Evolutionary conservation across 2,113 vertebrate species (phyloP).

Genomic region (Gadus chalcogrammus): DNA sequence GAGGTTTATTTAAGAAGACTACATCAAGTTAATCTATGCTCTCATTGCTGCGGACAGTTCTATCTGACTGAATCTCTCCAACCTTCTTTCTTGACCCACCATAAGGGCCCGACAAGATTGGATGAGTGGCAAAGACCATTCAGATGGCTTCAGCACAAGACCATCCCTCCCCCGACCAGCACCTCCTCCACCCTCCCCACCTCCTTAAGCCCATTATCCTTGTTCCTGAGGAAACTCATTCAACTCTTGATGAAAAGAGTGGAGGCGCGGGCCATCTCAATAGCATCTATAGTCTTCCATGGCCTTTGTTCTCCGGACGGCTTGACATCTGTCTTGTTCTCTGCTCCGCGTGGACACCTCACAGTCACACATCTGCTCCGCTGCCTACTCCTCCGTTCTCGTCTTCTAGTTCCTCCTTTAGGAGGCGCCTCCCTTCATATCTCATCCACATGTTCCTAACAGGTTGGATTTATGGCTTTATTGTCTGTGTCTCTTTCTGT

Average conservation of each 20-base stretch:
- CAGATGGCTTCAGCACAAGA: neutral
- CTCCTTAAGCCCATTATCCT: constrained; percentile 6
- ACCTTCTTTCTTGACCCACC: too few relatives aligned
- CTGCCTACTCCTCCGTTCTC: neutral
- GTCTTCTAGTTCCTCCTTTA: too few relatives aligned
- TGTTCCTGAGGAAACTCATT: constrained; percentile 13
- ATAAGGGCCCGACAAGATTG: too few relatives aligned
- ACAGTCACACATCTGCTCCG: neutral
- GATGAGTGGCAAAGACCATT: too few relatives aligned
- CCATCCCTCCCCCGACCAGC: neutral
- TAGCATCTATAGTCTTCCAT: constrained; percentile 18
- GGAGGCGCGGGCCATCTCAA: constrained; percentile 16
- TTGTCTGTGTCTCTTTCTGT: too few relatives aligned
- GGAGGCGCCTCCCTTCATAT: too few relatives aligned
- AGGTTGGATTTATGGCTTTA: too few relatives aligned
- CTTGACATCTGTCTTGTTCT: constrained; percentile 47
- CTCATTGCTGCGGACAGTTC: neutral
- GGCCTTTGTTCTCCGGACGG: constrained; percentile 35
- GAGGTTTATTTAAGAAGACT: neutral
- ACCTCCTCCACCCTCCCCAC: too few relatives aligned
- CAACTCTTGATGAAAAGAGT: constrained; percentile 8
- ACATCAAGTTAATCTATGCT: neutral
- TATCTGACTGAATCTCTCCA: too few relatives aligned
- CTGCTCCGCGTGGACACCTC: neutral
- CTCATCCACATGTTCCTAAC: too few relatives aligned